These are phyloP conservation scores for Globodera ellingtonae DNA, from an alignment of 1,140 invertebrate genomes.

Conservation along the genomic window DNA sequence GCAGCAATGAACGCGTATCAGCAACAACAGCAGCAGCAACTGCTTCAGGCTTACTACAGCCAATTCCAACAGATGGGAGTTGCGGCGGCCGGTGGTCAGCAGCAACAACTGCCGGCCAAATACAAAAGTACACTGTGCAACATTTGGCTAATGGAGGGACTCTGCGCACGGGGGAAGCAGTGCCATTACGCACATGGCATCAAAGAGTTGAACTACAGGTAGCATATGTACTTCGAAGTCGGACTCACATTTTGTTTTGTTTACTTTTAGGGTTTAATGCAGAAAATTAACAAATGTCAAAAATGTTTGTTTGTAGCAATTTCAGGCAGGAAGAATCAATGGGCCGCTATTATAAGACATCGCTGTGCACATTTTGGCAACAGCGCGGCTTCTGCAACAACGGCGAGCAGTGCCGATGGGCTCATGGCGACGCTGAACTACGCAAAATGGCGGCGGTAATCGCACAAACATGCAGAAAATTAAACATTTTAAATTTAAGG, in stretches of 20 bases:
- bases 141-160: slow-evolving; percentile 30
- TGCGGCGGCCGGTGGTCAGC: neutral
- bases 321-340: slow-evolving; percentile 18
- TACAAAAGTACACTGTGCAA: slow-evolving; percentile 30
- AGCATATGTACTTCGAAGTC: too few species aligned
- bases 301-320: neutral
- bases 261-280: too few species aligned
- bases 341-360: slow-evolving; percentile 17
- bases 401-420: slow-evolving; percentile 24
- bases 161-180: slow-evolving; percentile 22
- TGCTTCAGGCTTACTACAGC: slow-evolving; percentile 5
- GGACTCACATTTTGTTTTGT: too few species aligned
- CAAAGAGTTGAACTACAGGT: slow-evolving; percentile 29
- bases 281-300: neutral
- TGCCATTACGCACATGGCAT: slow-evolving; percentile 28
- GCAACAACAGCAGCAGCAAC: slow-evolving; percentile 20
- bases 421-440: slow-evolving; percentile 15
- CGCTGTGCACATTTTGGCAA: slow-evolving; percentile 26
- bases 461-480: neutral
- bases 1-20: slow-evolving; percentile 10
- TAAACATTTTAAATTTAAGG: neutral
- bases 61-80: slow-evolving; percentile 16
- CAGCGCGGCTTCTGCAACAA: slow-evolving; percentile 27
- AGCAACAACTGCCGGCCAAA: slow-evolving; percentile 10
- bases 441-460: neutral